phyloP scores from a whole-genome alignment of 1,140 invertebrate species.

The Heliconius eleuchia region DNA sequence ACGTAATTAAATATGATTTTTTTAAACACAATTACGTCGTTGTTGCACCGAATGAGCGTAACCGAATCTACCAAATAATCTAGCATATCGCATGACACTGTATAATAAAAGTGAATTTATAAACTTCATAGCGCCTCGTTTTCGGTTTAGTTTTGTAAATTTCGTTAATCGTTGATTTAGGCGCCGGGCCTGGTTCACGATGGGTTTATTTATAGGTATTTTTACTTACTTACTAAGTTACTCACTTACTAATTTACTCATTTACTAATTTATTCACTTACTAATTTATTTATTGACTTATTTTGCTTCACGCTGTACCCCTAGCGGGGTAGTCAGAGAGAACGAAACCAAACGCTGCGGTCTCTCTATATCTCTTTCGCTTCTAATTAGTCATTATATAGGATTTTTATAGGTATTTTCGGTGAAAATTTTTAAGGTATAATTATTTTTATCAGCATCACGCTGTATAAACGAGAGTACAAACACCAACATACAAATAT shows the following conservation, averaged over 20 bases:
- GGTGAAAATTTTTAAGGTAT: too few species aligned
- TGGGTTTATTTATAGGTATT: not conserved
- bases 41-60: slow-evolving; percentile 26
- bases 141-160: slow-evolving; percentile 27
- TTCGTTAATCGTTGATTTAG: slow-evolving; percentile 8
- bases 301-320: too few species aligned
- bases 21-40: slow-evolving; percentile 30
- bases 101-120: slow-evolving; percentile 53
- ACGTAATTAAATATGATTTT: not conserved
- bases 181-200: not conserved
- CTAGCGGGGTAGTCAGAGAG: too few species aligned
- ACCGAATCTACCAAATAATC: slow-evolving; percentile 46
- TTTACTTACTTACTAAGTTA: not conserved
- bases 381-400: too few species aligned
- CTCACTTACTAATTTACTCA: not conserved
- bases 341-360: too few species aligned
- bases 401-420: too few species aligned
- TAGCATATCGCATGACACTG: slow-evolving; percentile 41
- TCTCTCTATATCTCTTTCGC: too few species aligned
- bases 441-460: too few species aligned
- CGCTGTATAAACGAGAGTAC: too few species aligned
- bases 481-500: not conserved
- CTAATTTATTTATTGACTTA: too few species aligned
- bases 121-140: slow-evolving; percentile 41
- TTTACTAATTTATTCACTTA: not conserved